Base-by-base conservation (phyloP, 2,888 invertebrate genomes). In the Chalcosyrphus nemorum region DNA sequence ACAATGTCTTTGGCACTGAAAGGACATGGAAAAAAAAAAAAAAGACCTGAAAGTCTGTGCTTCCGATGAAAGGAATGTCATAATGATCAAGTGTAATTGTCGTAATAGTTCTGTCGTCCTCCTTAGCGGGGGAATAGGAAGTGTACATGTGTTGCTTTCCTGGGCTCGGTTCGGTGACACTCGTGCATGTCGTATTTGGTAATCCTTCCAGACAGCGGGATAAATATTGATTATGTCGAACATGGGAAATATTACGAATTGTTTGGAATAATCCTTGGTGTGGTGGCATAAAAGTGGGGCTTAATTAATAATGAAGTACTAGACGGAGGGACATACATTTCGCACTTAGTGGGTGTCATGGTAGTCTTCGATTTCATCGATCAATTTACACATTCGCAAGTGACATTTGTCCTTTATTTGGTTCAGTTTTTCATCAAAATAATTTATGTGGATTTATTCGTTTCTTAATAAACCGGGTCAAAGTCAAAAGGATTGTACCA, bases 1-100 rank as follows among this genome's bases (percentile, higher is more conserved):
- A 77, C 66, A 77, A 54, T 61, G 65, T 70, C 65, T 65, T 81
- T 71, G 45, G 71, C 59, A 43, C 71, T 76, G 71, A 81, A 59
- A 52, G 59, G 9, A 32, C n/a, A n/a, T n/a, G n/a, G n/a, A n/a
- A n/a, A n/a, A n/a, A 9, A 71, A 47, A 57, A 54, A 38, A 59
- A 68, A 68, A 41, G 43, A 59, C 59, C 66, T 17, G 38, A 66
- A 59, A 59, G 72, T 66, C 71, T 61, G 35, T n/a, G 43, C 38
- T 72, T 50, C 52, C 76, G 35, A 15, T 59, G 65, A 72, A 82
- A 77, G 66, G 71, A 81, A 81, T 61, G 38, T 57, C 75, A 65
- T 72, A 47, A 77, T 72, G 81, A 82, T 77, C 71, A 82, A 77
- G 38, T 77, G 71, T 77, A 66, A 81, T 77, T 77, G 77, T 82